Evolutionary conservation across 2,797 vertebrate genomes (phyloP).

Genomic region (Acanthopagrus latus): DNA sequence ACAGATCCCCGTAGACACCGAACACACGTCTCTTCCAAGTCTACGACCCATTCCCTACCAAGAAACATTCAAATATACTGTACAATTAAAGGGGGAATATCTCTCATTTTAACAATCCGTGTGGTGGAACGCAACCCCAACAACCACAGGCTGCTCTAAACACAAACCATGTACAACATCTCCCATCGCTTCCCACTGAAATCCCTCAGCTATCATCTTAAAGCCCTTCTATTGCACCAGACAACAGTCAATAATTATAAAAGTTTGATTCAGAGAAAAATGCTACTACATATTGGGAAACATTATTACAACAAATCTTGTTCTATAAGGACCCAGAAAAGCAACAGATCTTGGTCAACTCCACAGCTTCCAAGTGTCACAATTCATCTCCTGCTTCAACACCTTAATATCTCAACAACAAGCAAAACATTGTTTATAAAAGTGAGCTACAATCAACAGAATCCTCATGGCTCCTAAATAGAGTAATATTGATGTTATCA

Average conservation of each 20-base stretch:
- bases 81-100: constrained; percentile 41
- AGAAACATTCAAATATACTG: constrained; percentile 40
- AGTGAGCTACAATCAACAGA: constrained; percentile 10
- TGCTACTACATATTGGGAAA: constrained; percentile 31
- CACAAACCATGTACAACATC: background rate
- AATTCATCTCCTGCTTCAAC: constrained; percentile 2
- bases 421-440: background rate
- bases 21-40: constrained; percentile 30
- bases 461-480: background rate
- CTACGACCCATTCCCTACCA: constrained; percentile 43
- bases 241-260: constrained; percentile 58
- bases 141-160: constrained; percentile 3
- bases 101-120: background rate
- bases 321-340: constrained; percentile 8
- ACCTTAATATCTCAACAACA: background rate
- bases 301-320: background rate
- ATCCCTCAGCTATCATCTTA: constrained; percentile 32
- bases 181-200: constrained; percentile 11
- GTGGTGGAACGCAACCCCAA: background rate
- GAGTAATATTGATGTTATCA: background rate
- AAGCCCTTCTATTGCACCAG: constrained; percentile 73
- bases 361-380: background rate
- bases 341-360: constrained; percentile 27
- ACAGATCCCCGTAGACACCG: constrained; percentile 10
- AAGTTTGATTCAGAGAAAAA: constrained; percentile 46